A percentile compares a stretch with the other conserved stretches of the same genome.
Evolutionary conservation across 1,140 invertebrate genomes (phyloP).

Genomic region (Eumeta japonica): DNA sequence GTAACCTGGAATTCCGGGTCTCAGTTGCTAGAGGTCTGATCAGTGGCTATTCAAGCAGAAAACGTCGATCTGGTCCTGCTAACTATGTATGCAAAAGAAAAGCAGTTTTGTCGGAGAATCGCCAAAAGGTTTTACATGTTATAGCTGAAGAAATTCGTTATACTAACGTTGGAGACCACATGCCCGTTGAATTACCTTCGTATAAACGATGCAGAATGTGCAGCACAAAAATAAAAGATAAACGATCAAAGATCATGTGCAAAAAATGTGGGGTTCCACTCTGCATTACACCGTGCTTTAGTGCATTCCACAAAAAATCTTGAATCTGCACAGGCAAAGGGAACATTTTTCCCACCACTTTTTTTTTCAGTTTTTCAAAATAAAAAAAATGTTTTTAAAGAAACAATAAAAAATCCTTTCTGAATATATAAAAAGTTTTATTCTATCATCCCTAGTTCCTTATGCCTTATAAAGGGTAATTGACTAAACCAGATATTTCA

Average conservation of each 20-base stretch:
- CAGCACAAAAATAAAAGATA: constrained; percentile 21
- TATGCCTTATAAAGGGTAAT: constrained; percentile 3
- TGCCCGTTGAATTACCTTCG: constrained; percentile 13
- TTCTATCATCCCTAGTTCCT: not conserved
- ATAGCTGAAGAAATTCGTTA: not conserved
- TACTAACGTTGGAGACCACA: constrained; percentile 12
- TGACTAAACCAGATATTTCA: no score
- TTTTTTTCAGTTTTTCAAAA: not conserved
- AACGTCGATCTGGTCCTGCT: constrained; percentile 8
- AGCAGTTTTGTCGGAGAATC: not conserved
- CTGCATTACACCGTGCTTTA: constrained; percentile 19
- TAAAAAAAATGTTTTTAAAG: not conserved
- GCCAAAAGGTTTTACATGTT: not conserved
- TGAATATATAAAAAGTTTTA: not conserved
- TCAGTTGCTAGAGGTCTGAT: constrained; percentile 21
- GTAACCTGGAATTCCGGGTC: constrained; percentile 20
- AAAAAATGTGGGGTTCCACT: constrained; percentile 17
- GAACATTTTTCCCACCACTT: constrained; percentile 1
- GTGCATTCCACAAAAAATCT: constrained; percentile 17
- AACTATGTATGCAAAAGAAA: not conserved
- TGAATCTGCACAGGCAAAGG: not conserved
- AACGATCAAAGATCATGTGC: constrained; percentile 19
- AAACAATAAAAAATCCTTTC: not conserved
- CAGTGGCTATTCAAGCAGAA: constrained; percentile 16
- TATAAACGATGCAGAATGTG: constrained; percentile 20